Percentiles rank a stretch among this genome's conserved stretches.
Evolutionary conservation across 2,888 invertebrate genomes (phyloP).

Genomic region (Priocnemis perturbator): DNA sequence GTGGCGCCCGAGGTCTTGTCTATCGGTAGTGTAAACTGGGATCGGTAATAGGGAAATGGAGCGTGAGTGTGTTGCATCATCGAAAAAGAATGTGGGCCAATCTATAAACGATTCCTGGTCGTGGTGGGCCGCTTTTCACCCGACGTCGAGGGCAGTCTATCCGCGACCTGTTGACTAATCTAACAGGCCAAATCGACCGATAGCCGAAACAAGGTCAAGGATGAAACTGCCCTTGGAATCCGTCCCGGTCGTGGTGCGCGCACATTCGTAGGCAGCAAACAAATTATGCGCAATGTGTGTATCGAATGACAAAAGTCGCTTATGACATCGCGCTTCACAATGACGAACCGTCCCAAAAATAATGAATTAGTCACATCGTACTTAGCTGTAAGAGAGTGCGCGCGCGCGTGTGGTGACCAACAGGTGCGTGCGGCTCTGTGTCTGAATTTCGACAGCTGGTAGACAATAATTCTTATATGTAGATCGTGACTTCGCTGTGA

Average conservation of each 20-base stretch:
- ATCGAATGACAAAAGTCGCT: slow-evolving; percentile 5
- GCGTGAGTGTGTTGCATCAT: not conserved
- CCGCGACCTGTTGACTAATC: too few species aligned
- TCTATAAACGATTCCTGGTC: too few species aligned
- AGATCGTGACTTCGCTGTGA: slow-evolving; percentile 9
- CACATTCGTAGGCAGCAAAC: too few species aligned
- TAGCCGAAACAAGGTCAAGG: slow-evolving; percentile 1
- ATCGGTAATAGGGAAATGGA: not conserved
- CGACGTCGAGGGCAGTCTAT: too few species aligned
- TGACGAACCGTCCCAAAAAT: slow-evolving; percentile 34
- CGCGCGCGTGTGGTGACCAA: slow-evolving; percentile 44
- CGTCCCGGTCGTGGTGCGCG: too few species aligned
- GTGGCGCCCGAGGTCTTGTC: not conserved
- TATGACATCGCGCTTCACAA: slow-evolving; percentile 11
- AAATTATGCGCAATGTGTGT: not conserved
- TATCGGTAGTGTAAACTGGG: not conserved
- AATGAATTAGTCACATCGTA: slow-evolving; percentile 42
- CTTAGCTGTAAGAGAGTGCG: slow-evolving; percentile 22
- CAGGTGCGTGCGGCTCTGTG: too few species aligned
- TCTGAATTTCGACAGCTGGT: slow-evolving; percentile 35
- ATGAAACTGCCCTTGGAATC: too few species aligned
- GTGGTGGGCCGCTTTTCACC: too few species aligned
- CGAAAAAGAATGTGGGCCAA: too few species aligned
- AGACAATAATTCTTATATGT: slow-evolving; percentile 37
- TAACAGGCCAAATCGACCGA: slow-evolving; percentile 6